phyloP scores from a whole-genome alignment of 2,888 invertebrate genomes.

The Cylloceria caligata region DNA sequence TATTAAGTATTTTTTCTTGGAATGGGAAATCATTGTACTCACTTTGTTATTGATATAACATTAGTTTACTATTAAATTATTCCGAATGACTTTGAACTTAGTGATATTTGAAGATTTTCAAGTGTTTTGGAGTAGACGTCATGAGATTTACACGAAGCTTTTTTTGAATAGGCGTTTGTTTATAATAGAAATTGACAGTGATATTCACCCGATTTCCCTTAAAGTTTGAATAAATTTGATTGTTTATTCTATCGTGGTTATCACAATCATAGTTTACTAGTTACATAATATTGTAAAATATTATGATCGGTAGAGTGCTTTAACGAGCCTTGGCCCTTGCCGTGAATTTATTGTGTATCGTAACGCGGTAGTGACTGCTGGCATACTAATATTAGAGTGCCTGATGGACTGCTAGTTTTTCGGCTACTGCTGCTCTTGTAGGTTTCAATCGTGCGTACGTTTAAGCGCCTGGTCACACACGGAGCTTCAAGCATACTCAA shows the following conservation, averaged over 20 bases:
- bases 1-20: no score
- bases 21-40: no score
- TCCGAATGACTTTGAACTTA: no score
- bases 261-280: neutral
- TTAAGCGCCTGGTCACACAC: slow-evolving; percentile 31
- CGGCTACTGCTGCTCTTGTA: slow-evolving; percentile 62
- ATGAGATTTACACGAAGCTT: no score
- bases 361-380: slow-evolving; percentile 76
- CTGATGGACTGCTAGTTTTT: slow-evolving; percentile 78
- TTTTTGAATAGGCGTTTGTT: no score
- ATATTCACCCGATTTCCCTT: neutral
- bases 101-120: no score
- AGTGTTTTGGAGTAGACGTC: no score
- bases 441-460: slow-evolving; percentile 41
- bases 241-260: neutral
- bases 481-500: slow-evolving; percentile 68
- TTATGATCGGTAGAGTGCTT: slow-evolving; percentile 19
- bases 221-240: neutral
- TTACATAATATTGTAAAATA: neutral
- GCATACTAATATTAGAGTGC: slow-evolving; percentile 79
- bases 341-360: slow-evolving; percentile 75
- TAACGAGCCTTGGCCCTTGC: slow-evolving; percentile 22
- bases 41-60: no score
- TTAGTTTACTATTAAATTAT: no score
- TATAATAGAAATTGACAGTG: neutral